Evolutionary conservation across 2,888 invertebrate genomes (phyloP).

Genomic region (Sphinx pinastri): DNA sequence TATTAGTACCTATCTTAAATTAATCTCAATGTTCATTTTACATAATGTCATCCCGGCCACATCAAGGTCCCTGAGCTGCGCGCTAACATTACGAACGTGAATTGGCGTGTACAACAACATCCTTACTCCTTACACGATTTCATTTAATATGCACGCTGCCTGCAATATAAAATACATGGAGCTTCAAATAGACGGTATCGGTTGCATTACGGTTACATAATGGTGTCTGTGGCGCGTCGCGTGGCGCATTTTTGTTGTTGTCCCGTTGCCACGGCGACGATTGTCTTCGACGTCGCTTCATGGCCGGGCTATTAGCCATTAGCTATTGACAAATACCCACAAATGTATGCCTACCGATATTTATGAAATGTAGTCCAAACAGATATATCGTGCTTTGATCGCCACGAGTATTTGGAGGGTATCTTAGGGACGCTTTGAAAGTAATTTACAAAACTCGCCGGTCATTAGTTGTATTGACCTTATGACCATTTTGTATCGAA

Average conservation of each 20-base stretch:
- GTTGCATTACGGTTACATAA: constrained; percentile 38
- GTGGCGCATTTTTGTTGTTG: constrained; percentile 64
- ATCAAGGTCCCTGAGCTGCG: neutral
- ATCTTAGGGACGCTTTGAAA: constrained; percentile 49
- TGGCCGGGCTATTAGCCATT: constrained; percentile 71
- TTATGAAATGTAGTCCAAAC: constrained; percentile 59
- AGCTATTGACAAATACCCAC: constrained; percentile 76
- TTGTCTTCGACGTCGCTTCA: constrained; percentile 73
- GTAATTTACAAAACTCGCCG: constrained; percentile 45
- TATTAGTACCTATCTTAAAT: too few species aligned
- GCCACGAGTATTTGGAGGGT: constrained; percentile 57
- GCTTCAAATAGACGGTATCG: constrained; percentile 22
- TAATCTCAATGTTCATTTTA: neutral
- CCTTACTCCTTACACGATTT: neutral
- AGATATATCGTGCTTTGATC: constrained; percentile 61
- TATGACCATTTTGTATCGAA: constrained; percentile 11
- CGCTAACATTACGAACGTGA: constrained; percentile 2
- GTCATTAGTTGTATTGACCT: constrained; percentile 36
- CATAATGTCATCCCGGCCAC: neutral
- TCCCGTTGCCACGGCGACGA: constrained; percentile 66
- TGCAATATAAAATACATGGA: constrained; percentile 19
- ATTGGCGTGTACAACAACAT: neutral
- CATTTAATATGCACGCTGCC: constrained; percentile 15
- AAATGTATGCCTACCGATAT: constrained; percentile 46
- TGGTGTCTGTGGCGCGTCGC: constrained; percentile 32